Evolutionary conservation across 1,140 invertebrate species (phyloP).

Genomic region (Tetranychus cinnabarinus): DNA sequence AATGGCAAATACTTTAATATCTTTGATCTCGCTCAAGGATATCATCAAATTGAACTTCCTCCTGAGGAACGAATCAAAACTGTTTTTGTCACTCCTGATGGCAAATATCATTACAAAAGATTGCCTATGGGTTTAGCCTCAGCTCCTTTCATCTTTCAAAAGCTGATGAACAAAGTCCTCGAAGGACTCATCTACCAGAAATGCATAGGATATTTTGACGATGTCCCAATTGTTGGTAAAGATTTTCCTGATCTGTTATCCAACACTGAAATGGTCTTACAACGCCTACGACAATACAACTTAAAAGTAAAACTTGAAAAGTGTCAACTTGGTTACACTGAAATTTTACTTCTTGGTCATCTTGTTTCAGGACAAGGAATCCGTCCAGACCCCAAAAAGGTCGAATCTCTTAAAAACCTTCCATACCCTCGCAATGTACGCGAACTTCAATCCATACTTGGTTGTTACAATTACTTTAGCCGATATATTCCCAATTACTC

Average conservation of each 20-base stretch:
- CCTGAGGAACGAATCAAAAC: conserved; percentile 20
- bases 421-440: no score
- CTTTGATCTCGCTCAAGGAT: conserved; percentile 25
- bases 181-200: not conserved
- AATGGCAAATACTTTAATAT: conserved; percentile 20
- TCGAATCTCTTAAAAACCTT: no score
- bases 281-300: no score
- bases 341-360: not conserved
- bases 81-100: conserved; percentile 17
- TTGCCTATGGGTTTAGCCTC: not conserved
- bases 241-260: no score
- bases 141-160: not conserved
- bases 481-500: no score
- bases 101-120: not conserved
- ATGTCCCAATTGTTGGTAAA: not conserved
- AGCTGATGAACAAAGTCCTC: not conserved
- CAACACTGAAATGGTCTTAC: no score
- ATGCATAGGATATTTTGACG: not conserved
- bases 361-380: not conserved
- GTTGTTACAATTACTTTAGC: no score
- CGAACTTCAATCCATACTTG: no score
- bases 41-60: conserved; percentile 20
- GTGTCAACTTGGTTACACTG: not conserved
- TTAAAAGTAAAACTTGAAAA: not conserved
- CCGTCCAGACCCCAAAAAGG: no score